phyloP scores from a whole-genome alignment of 2,113 vertebrate species.

The Nicator chloris region DNA sequence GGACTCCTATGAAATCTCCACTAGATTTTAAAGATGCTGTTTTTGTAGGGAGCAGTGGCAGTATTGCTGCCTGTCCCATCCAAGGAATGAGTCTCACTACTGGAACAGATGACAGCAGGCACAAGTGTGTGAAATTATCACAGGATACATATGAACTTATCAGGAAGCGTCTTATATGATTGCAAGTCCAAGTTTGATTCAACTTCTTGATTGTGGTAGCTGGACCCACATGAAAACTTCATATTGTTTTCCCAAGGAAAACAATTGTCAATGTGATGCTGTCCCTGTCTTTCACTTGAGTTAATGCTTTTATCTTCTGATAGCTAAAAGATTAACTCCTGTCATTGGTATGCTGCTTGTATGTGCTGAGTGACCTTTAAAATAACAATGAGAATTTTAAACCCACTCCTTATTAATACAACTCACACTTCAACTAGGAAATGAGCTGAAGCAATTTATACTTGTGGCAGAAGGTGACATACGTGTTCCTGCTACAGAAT shows the following conservation, averaged over 20 bases:
- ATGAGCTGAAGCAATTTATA: neutral
- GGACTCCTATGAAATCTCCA: neutral
- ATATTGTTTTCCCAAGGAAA: neutral
- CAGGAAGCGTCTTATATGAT: neutral
- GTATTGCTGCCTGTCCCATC: neutral
- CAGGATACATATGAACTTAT: neutral
- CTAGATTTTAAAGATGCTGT: neutral
- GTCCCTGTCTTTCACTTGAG: neutral
- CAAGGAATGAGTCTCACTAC: neutral
- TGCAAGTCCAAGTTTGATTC: neutral
- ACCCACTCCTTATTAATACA: neutral
- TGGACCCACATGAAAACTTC: neutral
- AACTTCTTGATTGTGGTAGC: neutral
- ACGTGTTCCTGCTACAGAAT: neutral
- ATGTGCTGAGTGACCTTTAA: neutral
- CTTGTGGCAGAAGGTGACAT: neutral
- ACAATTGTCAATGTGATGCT: neutral
- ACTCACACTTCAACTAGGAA: neutral
- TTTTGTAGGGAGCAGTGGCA: neutral
- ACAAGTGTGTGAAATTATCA: neutral
- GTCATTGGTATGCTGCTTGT: neutral
- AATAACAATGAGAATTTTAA: constrained; percentile 4
- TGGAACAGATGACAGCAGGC: neutral
- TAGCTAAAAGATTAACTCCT: neutral
- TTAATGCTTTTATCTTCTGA: neutral